A percentile compares a stretch with the other conserved stretches of the same genome.
Conservation (phyloP, 64 coral and sea anemone species). For the Porites australiensis region DNA sequence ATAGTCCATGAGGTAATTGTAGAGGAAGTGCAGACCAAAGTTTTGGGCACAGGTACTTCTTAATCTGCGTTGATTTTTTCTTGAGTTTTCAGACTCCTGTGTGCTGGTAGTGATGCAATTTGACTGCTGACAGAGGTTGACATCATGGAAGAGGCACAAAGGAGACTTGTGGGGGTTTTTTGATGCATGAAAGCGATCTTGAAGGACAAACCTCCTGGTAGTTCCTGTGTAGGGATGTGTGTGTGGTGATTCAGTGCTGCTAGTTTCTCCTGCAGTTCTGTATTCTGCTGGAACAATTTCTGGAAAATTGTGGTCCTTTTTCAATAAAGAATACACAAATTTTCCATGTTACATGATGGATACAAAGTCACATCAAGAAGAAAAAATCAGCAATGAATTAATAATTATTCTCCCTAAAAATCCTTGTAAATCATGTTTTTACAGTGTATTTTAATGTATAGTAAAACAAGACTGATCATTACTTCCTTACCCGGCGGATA, state of each 20-base stretch:
- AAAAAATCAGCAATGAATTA: no score
- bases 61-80: conserved; percentile 19
- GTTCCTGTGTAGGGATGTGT: conserved; percentile 7
- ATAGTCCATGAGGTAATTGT: conserved; percentile 42
- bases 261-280: neutral
- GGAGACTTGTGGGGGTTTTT: conserved; percentile 21
- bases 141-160: conserved; percentile 29
- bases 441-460: no score
- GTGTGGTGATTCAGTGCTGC: neutral
- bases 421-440: no score
- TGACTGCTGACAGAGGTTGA: conserved; percentile 30
- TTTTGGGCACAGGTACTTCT: conserved; percentile 46
- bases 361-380: no score
- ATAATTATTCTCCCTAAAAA: no score
- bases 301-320: conserved; percentile 10
- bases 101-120: conserved; percentile 38
- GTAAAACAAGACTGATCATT: no score
- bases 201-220: neutral
- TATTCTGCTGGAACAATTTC: conserved; percentile 33
- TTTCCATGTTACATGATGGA: no score
- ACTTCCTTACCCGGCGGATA: no score
- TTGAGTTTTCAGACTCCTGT: conserved; percentile 38
- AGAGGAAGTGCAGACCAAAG: conserved; percentile 20
- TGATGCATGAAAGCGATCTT: conserved; percentile 16
- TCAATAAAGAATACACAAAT: no score